phyloP scores from a whole-genome alignment of 2,888 invertebrate species.

The Tethea ocularis region DNA sequence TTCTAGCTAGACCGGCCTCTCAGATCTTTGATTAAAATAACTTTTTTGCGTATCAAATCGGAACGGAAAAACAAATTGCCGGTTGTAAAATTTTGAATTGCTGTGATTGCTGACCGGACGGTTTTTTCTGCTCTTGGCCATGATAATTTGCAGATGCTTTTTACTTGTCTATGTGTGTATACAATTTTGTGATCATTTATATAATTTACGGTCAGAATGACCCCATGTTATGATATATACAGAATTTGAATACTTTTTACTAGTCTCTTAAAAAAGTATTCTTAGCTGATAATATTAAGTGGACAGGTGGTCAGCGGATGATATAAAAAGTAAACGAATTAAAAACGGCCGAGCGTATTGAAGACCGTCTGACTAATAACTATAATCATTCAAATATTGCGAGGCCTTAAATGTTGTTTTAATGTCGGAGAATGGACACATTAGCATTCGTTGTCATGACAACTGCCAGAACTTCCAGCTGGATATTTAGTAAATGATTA shows the following conservation, averaged over 20 bases:
- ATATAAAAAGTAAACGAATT: background rate
- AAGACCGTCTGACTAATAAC: background rate
- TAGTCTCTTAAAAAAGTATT: background rate
- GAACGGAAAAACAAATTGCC: conserved; percentile 49
- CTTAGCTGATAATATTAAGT: background rate
- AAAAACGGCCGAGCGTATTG: background rate
- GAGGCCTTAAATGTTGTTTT: background rate
- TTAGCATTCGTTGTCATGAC: background rate
- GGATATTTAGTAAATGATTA: background rate
- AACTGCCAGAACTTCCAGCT: background rate
- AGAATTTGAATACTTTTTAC: background rate
- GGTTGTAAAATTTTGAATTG: conserved; percentile 48
- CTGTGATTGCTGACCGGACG: conserved; percentile 38
- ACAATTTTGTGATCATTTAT: background rate
- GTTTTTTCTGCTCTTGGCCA: conserved; percentile 16
- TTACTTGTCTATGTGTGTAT: conserved; percentile 21
- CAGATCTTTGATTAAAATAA: conserved; percentile 17
- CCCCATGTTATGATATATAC: background rate
- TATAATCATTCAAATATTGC: background rate
- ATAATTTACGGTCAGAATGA: background rate
- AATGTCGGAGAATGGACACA: background rate
- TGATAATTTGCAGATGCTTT: conserved; percentile 34
- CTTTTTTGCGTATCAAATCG: conserved; percentile 34
- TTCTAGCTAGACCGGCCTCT: background rate
- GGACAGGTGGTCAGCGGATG: background rate